Percentiles rank a stretch among this genome's conserved stretches.
Evolutionary conservation across 2,113 vertebrate genomes (phyloP).

Genomic region (Engystomops pustulosus): DNA sequence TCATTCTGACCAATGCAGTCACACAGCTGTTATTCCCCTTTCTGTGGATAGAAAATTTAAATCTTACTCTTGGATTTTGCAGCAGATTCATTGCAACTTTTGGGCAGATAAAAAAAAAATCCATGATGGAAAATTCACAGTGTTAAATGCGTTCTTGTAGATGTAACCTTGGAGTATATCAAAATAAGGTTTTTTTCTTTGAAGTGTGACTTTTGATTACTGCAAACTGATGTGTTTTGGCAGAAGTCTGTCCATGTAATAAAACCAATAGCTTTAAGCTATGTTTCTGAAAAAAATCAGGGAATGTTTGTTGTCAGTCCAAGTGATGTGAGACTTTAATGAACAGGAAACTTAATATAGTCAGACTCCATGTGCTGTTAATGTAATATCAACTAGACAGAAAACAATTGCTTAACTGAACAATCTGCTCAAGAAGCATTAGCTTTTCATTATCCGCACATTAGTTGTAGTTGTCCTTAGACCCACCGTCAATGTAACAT

Average conservation of each 20-base stretch:
- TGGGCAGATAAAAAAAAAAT: no score
- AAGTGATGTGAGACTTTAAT: not conserved
- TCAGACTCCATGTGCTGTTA: not conserved
- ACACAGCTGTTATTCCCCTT: no score
- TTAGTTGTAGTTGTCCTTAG: not conserved
- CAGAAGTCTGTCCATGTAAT: not conserved
- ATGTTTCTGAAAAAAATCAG: not conserved
- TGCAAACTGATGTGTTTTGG: not conserved
- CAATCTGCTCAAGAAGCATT: not conserved
- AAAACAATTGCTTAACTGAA: not conserved
- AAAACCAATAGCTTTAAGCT: not conserved
- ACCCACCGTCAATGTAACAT: no score
- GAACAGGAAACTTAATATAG: not conserved
- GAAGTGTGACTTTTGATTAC: not conserved
- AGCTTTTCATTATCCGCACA: not conserved
- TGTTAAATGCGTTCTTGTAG: no score
- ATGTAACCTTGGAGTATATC: no score
- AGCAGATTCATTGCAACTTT: no score
- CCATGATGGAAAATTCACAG: no score
- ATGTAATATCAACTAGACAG: not conserved
- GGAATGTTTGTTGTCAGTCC: not conserved
- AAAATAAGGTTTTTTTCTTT: no score
- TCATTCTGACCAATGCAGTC: no score
- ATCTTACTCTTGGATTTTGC: no score
- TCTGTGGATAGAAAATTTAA: no score